phyloP scores from a whole-genome alignment of 2,797 vertebrate genomes.

The Trematomus bernacchii region DNA sequence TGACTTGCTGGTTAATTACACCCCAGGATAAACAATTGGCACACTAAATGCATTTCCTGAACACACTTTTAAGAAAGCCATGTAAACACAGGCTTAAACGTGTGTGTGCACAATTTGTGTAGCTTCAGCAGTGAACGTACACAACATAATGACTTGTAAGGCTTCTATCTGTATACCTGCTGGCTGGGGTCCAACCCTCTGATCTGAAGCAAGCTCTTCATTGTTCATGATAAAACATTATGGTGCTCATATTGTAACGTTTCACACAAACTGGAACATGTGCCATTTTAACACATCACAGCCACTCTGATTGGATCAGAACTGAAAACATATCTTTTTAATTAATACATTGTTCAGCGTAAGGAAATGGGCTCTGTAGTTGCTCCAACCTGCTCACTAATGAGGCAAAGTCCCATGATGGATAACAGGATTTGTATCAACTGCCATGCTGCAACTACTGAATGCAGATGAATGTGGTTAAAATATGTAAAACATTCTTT shows the following conservation, averaged over 20 bases:
- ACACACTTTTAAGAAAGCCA: slow-evolving; percentile 40
- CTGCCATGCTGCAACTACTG: slow-evolving; percentile 17
- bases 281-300: slow-evolving; percentile 36
- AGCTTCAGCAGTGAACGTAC: slow-evolving; percentile 44
- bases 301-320: slow-evolving; percentile 18
- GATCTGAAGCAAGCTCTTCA: slow-evolving; percentile 44
- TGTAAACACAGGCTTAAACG: slow-evolving; percentile 56
- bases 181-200: slow-evolving; percentile 66
- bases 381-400: slow-evolving; percentile 51
- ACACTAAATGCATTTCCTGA: slow-evolving; percentile 54
- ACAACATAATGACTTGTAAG: slow-evolving; percentile 69
- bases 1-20: slow-evolving; percentile 71
- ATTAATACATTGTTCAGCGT: slow-evolving; percentile 20
- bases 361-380: slow-evolving; percentile 20
- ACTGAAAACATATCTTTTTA: background rate
- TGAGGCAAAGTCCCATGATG: slow-evolving; percentile 43
- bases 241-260: slow-evolving; percentile 9
- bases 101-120: slow-evolving; percentile 28
- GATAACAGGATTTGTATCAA: slow-evolving; percentile 36
- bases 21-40: slow-evolving; percentile 63
- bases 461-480: slow-evolving; percentile 35
- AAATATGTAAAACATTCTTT: slow-evolving; percentile 14
- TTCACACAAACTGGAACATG: slow-evolving; percentile 15
- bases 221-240: slow-evolving; percentile 38
- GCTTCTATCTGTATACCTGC: slow-evolving; percentile 60